Conservation (phyloP, 1,140 invertebrate species). For the Sitobion miscanthi region DNA sequence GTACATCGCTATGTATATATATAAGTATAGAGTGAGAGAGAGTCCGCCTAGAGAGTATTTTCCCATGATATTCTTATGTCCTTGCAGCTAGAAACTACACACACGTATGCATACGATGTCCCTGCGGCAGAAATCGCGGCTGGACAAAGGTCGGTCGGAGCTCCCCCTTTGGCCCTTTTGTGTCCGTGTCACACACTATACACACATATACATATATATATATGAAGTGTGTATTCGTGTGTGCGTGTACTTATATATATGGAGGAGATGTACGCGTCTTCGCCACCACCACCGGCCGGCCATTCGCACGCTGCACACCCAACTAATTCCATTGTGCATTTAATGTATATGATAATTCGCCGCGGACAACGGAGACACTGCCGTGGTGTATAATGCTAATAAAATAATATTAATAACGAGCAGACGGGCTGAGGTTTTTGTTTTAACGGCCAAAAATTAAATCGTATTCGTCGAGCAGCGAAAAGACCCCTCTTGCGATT, state of each 20-base stretch:
- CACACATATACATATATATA: neutral
- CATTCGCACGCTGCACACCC: conserved; percentile 31
- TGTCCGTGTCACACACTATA: conserved; percentile 35
- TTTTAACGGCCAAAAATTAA: conserved; percentile 47
- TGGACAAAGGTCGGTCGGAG: conserved; percentile 49
- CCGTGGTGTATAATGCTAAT: neutral
- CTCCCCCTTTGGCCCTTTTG: conserved; percentile 41
- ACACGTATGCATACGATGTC: conserved; percentile 6
- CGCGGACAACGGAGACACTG: conserved; percentile 46
- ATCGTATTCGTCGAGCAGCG: conserved; percentile 18
- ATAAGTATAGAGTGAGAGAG: neutral
- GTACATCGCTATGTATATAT: neutral
- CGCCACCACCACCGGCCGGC: conserved; percentile 53
- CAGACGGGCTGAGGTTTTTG: conserved; percentile 12
- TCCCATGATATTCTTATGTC: conserved; percentile 55
- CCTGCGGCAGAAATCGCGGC: conserved; percentile 52
- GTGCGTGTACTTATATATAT: neutral
- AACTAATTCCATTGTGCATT: conserved; percentile 45
- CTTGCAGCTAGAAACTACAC: conserved; percentile 22
- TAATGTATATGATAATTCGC: neutral
- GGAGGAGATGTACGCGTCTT: conserved; percentile 23
- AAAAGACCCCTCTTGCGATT: neutral
- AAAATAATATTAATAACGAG: conserved; percentile 29
- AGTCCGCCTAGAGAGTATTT: conserved; percentile 51
- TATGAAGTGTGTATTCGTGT: neutral